phyloP scores from a whole-genome alignment of 2,113 vertebrate species.

The Scolopax mira region DNA sequence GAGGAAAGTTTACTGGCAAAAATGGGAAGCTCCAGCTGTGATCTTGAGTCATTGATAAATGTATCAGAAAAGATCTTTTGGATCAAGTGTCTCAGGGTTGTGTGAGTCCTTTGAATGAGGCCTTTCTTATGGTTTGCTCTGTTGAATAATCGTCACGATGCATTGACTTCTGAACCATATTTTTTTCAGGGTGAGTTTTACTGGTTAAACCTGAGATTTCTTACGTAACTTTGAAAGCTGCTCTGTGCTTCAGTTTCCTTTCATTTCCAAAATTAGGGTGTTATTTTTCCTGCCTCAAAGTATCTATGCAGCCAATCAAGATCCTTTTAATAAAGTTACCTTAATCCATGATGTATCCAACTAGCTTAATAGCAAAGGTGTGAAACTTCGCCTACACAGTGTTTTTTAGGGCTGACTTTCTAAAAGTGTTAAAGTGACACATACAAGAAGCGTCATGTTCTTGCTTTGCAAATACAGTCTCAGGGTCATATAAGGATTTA shows the following conservation, averaged over 20 bases:
- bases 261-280: background rate
- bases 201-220: background rate
- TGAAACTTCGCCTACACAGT: slow-evolving; percentile 10
- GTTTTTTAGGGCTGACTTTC: slow-evolving; percentile 13
- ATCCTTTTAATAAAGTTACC: background rate
- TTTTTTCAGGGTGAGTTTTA: background rate
- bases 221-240: background rate
- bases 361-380: background rate
- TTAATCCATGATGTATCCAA: background rate
- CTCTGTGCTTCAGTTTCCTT: background rate
- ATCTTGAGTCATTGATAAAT: background rate
- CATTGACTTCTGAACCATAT: background rate
- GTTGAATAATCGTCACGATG: background rate
- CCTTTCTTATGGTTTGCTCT: background rate
- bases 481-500: background rate
- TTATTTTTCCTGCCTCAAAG: background rate
- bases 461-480: background rate
- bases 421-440: background rate
- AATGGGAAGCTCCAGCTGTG: background rate
- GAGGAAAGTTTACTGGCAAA: background rate
- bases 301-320: background rate
- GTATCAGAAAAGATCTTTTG: background rate
- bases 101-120: background rate
- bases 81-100: background rate
- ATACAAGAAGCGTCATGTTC: background rate